Evolutionary conservation across 2,113 vertebrate species (phyloP), one percentile per base, ranked within the genome.

Genomic region (Dicaeum eximium): DNA sequence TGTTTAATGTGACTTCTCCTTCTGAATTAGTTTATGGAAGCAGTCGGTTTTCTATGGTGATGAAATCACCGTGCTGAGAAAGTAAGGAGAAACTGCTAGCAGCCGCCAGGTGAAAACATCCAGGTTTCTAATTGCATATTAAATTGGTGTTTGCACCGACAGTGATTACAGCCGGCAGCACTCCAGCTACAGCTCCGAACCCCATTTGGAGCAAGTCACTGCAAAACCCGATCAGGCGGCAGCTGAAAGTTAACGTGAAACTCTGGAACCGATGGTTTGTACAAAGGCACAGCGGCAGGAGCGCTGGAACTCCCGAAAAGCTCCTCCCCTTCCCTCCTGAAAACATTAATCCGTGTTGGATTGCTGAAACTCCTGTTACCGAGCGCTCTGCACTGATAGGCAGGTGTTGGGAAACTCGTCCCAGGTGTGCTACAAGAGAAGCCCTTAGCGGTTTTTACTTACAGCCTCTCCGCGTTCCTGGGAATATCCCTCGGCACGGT

Each of bases 381-480:
- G 5, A 22, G 60, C 2, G 1, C 72, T 58, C 73, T 1, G 44
- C 60, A 23, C 83, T 14, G 64, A 80, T 4, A 44, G 31, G 69
- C 88, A 96, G 92, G 91, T 94, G 92, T 24, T 12, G 44, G 62
- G 64, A 70, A 86, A 78, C 84, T 71, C 80, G 51, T 56, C 80
- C 80, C 92, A 92, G 91, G 77, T 86, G 82, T 53, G 73, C 62
- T 15, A 37, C 81, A 27, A 77, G 11, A 37, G 38, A 13, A 73
- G 37, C 71, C 74, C 60, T 48, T 13, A 80, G 21, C 27, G 15
- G 21, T 18, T n/a, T 89, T 45, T 98, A 99, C 99, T 99, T 96
- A 99, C 99, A 99, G 98, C 80, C 99, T 98, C 97, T 99, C 99
- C 2, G 99, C 98, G 33, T 99, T 99, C 97, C 99, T 98, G 93